Evolutionary conservation across 2,888 invertebrate genomes (phyloP).

Genomic region (Pachliopta kotzebuea): DNA sequence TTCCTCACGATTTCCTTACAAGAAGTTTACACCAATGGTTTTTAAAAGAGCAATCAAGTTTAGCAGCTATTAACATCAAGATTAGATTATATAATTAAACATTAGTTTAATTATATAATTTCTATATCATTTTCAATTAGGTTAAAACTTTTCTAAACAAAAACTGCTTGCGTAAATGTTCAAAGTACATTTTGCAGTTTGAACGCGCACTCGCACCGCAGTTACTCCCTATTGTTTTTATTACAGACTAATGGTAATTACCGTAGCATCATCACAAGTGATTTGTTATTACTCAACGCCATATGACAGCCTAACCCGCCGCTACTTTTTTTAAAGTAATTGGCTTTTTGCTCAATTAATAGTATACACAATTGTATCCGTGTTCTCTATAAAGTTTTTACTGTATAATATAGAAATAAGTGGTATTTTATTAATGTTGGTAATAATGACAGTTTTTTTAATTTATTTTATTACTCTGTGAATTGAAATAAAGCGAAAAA

Average conservation of each 20-base stretch:
- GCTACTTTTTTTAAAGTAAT: conserved; percentile 23
- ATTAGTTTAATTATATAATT: background rate
- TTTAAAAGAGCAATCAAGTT: no score
- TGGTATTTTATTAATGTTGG: background rate
- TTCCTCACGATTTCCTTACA: no score
- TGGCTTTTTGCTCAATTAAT: conserved; percentile 23
- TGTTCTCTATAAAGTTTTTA: conserved; percentile 3
- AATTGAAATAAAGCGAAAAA: background rate
- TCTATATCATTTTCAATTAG: background rate
- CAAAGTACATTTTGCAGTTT: conserved; percentile 35
- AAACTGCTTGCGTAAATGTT: background rate
- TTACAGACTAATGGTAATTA: conserved; percentile 57
- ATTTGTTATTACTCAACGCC: conserved; percentile 48
- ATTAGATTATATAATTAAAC: no score
- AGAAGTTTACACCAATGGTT: no score
- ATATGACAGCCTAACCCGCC: conserved; percentile 32
- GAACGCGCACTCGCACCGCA: conserved; percentile 33
- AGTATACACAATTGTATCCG: conserved; percentile 10
- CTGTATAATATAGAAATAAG: background rate
- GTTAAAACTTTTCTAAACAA: background rate
- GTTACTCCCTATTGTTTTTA: conserved; percentile 66
- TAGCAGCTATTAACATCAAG: no score
- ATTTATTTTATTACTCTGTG: background rate
- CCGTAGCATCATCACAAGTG: conserved; percentile 57
- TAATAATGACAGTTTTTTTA: background rate